phyloP scores from a whole-genome alignment of 2,113 vertebrate genomes.

The Probosciger aterrimus region DNA sequence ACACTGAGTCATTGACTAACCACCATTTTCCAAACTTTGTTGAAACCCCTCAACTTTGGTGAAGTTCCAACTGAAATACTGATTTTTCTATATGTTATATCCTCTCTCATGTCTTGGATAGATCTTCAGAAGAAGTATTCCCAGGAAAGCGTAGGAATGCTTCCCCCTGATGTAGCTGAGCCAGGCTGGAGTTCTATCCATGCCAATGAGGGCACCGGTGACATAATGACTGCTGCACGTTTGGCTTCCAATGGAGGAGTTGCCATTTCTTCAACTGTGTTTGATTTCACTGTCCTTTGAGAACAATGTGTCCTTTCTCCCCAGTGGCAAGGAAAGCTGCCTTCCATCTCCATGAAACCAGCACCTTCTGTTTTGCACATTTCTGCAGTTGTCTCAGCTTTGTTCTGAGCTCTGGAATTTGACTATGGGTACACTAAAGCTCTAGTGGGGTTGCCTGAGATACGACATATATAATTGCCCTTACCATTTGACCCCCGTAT shows the following conservation, averaged over 20 bases:
- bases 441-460: conserved; percentile 69
- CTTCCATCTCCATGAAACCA: conserved; percentile 74
- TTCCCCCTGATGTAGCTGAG: neutral
- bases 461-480: conserved; percentile 75
- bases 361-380: conserved; percentile 74
- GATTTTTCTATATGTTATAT: neutral
- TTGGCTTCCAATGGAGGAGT: neutral
- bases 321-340: conserved; percentile 63
- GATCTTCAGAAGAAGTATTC: neutral
- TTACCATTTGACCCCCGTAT: conserved; percentile 71
- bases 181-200: neutral
- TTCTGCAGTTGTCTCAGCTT: conserved; percentile 70
- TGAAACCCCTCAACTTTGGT: neutral
- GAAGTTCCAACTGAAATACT: neutral
- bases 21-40: neutral
- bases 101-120: neutral
- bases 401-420: conserved; percentile 70
- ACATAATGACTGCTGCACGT: neutral
- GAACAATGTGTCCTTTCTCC: conserved; percentile 64
- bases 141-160: neutral
- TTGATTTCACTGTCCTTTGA: conserved; percentile 71
- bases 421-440: conserved; percentile 67
- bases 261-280: conserved; percentile 54
- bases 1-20: neutral
- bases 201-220: neutral